Evolutionary conservation across 92 coral and sea anemone genomes (phyloP), one percentile per base, ranked within the genome.

Genomic region (Virgularia gustaviana): DNA sequence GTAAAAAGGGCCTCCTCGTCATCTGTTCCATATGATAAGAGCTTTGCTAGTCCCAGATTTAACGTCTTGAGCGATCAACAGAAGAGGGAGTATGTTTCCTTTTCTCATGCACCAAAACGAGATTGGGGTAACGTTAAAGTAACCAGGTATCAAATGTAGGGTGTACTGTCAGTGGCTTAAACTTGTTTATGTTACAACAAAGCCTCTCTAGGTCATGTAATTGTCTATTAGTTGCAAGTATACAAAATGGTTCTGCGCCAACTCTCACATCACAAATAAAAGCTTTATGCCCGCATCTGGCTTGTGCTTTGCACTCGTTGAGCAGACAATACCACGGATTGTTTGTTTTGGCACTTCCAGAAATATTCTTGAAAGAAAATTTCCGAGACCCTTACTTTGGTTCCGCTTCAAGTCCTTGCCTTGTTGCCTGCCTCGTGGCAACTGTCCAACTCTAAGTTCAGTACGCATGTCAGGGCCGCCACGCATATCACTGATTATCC

Each of bases 261-360:
- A 58, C 77, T 71, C 55, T 39, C 15, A 60, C 83, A 79, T 70
- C 62, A 19, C 78, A 32, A 23, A 79, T 79, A 52, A 79, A 79
- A 1, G 83, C 74, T 12, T 15, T 63, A 19, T 41, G 15, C 55
- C 56, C 31, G 43, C 49, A 45, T 7, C 13, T 52, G 34, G 72
- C 71, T 35, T 58, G 83, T n/a, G 38, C 45, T 38, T 70, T 79
- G 24, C 72, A 31, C 29, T 79, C 83, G 33, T 43, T 43, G 18
- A 79, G 72, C 24, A 79, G 47, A 15, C 65, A 43, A 22, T 78
- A 68, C 83, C 77, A 56, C 22, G 77, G 83, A 47, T 78, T 70
- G 43, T 60, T 13, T 19, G 7, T 60, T 31, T 44, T 24, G 9
- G 20, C 67, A 30, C 9, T 7, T 27, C 67, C 67, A 2, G 67